A percentile compares a stretch with the other conserved stretches of the same genome.
phyloP scores from a whole-genome alignment of 2,113 vertebrate species.

The Phrynosoma blainvillii region DNA sequence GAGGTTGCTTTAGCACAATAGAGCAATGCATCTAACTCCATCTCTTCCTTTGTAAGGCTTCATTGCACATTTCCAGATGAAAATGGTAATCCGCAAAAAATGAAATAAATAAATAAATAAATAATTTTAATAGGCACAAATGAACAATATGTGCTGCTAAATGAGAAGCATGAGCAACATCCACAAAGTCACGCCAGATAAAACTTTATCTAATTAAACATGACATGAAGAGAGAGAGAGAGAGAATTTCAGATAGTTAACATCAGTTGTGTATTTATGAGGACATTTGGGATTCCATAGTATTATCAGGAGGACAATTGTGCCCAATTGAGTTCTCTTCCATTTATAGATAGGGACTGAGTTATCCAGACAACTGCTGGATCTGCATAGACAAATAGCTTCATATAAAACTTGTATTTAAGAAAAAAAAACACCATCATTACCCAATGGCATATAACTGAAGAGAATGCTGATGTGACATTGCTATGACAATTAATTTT shows the following conservation, averaged over 20 bases:
- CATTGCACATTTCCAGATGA: neutral
- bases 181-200: neutral
- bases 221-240: neutral
- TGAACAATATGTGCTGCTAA: neutral
- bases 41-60: neutral
- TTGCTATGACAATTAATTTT: neutral
- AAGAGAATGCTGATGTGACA: neutral
- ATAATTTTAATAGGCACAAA: neutral
- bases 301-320: neutral
- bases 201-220: neutral
- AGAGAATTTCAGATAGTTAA: neutral
- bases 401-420: neutral
- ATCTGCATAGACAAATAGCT: neutral
- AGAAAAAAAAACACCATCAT: neutral
- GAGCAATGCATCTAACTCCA: neutral
- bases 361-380: neutral
- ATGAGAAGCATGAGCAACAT: neutral
- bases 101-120: too few species aligned
- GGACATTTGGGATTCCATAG: neutral
- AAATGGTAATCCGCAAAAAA: too few species aligned
- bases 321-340: neutral
- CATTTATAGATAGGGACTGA: accelerated
- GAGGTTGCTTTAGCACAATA: neutral
- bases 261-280: neutral
- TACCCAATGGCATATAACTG: neutral